Evolutionary conservation across 1,140 invertebrate species (phyloP), one percentile per base, ranked within the genome.

Genomic region (Campodea augens): DNA sequence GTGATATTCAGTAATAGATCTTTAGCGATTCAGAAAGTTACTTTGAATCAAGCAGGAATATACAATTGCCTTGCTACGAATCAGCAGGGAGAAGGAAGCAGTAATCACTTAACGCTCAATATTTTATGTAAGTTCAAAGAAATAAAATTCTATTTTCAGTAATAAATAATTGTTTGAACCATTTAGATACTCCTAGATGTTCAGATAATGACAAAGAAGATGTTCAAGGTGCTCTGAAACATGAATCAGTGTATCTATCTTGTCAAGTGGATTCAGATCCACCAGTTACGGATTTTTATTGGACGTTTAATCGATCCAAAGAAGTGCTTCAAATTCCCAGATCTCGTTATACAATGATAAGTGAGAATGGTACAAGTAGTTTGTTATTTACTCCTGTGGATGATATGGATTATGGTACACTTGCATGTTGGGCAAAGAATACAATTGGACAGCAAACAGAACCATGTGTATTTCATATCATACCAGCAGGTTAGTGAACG

Each of bases 231-330:
- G 84, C 83, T 4, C 65, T 87, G 44, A 83, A 84, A 55, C 78
- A 85, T 56, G 86, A 89, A 61, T 84, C 79, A 12, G 76, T 87
- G 12, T 70, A 73, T 32, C 62, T 91, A 46, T 72, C 75, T 49
- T 91, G 86, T 58, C 74, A 81, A 52, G 83, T 90, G 45, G 82
- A 86, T 52, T 77, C 84, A 47, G 84, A 88, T 56, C 86, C 86
- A 7, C 70, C 79, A 1, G 67, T 78, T 12, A 71, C 78, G 52
- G 74, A 75, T 57, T 88, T 84, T 60, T 79, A 83, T 49, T 87
- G 84, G 84, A 84, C 81, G 36, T 86, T 87, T 67, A 86, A 87
- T 64, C 85, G 82, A 57, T 83, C 81, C 37, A 79, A 81, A 5
- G 81, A 86, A 56, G 73, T 81, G 55, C 77, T 75, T 1, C 78